phyloP scores from a whole-genome alignment of 2,797 vertebrate species.

The Parotocinclus haroldoi region DNA sequence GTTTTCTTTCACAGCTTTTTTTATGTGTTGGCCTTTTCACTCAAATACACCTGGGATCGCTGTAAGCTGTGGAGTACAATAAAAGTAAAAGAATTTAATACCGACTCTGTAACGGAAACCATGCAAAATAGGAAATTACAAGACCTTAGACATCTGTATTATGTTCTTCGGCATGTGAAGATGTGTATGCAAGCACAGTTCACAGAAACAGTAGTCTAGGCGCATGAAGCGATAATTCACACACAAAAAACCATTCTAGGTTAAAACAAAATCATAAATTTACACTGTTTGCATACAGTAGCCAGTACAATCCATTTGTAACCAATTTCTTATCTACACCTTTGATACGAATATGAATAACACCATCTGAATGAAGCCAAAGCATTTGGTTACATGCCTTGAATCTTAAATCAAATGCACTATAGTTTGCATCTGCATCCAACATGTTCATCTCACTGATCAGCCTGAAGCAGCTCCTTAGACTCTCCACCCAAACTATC shows the following conservation, averaged over 20 bases:
- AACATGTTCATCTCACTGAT: slow-evolving; percentile 28
- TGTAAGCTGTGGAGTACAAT: slow-evolving; percentile 17
- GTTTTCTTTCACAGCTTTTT: slow-evolving; percentile 10
- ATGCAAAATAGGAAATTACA: slow-evolving; percentile 17
- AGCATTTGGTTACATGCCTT: neutral
- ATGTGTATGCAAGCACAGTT: neutral
- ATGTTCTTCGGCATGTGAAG: neutral
- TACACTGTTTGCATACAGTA: slow-evolving; percentile 3
- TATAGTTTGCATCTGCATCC: slow-evolving; percentile 26
- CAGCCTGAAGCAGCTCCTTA: slow-evolving; percentile 24
- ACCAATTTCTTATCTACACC: neutral
- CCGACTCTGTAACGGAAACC: slow-evolving; percentile 7
- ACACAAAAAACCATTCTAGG: neutral
- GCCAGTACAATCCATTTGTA: neutral
- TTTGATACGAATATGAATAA: neutral
- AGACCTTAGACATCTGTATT: neutral
- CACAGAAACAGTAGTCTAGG: neutral
- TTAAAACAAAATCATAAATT: neutral
- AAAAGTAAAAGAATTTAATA: slow-evolving; percentile 13
- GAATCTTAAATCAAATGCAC: slow-evolving; percentile 12
- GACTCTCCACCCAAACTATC: slow-evolving; percentile 22
- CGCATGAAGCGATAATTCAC: neutral
- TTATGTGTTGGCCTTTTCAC: neutral
- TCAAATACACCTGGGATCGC: slow-evolving; percentile 2
- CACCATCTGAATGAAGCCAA: neutral